Conservation (phyloP, 2,113 vertebrate species). For the Bambusicola thoracicus region DNA sequence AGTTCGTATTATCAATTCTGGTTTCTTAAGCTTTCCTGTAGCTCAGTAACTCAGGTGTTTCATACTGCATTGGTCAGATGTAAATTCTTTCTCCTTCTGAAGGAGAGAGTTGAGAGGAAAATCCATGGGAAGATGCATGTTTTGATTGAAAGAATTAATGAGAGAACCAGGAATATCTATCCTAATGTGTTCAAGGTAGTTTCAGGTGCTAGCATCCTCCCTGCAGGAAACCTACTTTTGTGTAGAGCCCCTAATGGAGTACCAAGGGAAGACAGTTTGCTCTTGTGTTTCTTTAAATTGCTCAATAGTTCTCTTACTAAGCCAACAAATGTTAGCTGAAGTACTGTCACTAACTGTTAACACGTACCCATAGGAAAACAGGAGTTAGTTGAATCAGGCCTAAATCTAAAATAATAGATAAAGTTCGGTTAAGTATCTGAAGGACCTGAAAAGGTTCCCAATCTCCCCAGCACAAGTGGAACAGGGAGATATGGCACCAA, state of each 20-base stretch:
- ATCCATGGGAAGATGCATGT: neutral
- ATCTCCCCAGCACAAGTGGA: neutral
- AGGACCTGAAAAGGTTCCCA: neutral
- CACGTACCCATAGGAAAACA: neutral
- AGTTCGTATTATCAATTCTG: neutral
- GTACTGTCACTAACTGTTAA: neutral
- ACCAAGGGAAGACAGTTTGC: neutral
- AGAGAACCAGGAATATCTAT: neutral
- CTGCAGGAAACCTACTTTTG: neutral
- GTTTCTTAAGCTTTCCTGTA: neutral
- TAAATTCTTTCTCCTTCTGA: neutral
- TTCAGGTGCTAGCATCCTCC: neutral
- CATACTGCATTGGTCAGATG: neutral
- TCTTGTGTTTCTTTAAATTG: neutral
- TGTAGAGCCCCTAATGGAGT: neutral
- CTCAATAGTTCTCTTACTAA: neutral
- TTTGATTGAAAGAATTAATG: neutral
- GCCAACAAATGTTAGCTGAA: neutral
- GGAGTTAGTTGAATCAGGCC: neutral
- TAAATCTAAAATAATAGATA: neutral
- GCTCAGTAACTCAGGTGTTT: neutral
- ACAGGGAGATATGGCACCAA: neutral
- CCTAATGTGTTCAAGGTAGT: neutral
- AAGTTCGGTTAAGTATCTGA: neutral
- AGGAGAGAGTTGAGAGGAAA: neutral